Evolutionary conservation across 2,797 vertebrate genomes (phyloP).

Genomic region (Nothura maculosa): DNA sequence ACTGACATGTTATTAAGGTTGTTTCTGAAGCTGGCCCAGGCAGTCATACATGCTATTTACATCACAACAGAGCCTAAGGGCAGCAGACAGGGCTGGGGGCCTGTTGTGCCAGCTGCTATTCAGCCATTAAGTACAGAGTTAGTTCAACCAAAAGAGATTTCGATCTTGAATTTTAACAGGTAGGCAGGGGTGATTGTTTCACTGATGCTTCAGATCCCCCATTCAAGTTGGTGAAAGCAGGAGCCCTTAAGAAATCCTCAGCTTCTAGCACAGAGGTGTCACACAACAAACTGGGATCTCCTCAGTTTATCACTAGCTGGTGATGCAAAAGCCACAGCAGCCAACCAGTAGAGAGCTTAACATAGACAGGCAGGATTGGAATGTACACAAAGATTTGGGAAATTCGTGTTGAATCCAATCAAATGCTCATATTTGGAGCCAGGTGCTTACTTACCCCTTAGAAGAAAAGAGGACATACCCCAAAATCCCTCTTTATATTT

Average conservation of each 20-base stretch:
- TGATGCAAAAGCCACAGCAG: not conserved
- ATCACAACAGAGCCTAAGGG: constrained; percentile 30
- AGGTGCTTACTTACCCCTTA: not conserved
- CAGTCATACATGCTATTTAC: constrained; percentile 50
- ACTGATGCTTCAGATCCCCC: not conserved
- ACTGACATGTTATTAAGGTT: constrained; percentile 17
- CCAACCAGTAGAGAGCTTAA: not conserved
- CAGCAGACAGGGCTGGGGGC: not conserved
- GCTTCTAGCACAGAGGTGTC: not conserved
- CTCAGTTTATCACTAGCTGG: not conserved
- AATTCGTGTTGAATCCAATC: not conserved
- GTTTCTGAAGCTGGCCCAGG: constrained; percentile 46
- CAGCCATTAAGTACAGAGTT: constrained; percentile 11
- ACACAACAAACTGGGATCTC: not conserved
- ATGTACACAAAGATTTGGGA: not conserved
- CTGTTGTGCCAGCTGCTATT: constrained; percentile 22
- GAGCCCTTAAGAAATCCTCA: not conserved
- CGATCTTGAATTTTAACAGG: constrained; percentile 44
- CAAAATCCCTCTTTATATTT: not conserved
- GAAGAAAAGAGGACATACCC: not conserved
- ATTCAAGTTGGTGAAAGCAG: not conserved
- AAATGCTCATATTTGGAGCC: not conserved
- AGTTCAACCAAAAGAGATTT: constrained; percentile 12
- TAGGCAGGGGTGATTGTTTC: not conserved
- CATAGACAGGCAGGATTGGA: not conserved